Percentiles rank a stretch among this genome's conserved stretches.
Conservation (phyloP, 1,140 invertebrate genomes). For the Bombus breviceps region DNA sequence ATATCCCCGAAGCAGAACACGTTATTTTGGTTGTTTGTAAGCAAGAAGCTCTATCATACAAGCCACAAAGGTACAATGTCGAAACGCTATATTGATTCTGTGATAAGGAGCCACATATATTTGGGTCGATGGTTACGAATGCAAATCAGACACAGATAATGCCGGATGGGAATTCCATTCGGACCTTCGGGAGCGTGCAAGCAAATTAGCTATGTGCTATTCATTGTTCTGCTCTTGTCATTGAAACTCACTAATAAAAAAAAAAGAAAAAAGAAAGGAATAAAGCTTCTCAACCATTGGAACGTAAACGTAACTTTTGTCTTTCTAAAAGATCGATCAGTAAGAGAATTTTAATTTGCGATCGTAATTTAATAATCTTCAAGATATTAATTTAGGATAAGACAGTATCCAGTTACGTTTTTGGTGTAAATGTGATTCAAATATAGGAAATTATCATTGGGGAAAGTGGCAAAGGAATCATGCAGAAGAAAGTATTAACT, state of each 20-base stretch:
- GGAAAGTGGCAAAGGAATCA: neutral
- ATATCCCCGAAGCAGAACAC: neutral
- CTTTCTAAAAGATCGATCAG: neutral
- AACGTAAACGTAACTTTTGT: neutral
- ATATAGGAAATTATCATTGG: neutral
- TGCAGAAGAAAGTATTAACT: neutral
- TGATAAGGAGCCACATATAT: constrained; percentile 29
- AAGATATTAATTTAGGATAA: neutral
- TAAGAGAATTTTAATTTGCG: neutral
- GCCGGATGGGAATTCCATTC: constrained; percentile 18
- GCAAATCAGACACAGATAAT: constrained; percentile 37
- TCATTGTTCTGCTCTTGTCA: neutral
- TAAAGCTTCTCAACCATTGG: neutral
- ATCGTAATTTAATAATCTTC: neutral
- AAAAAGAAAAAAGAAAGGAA: neutral
- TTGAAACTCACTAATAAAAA: neutral
- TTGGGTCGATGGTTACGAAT: constrained; percentile 34
- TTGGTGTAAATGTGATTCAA: neutral
- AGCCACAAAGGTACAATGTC: neutral
- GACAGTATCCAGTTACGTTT: neutral
- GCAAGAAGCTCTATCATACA: neutral
- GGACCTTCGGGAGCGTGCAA: constrained; percentile 20
- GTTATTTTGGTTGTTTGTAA: neutral
- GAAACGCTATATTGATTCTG: constrained; percentile 24
- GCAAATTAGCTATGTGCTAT: constrained; percentile 25